Evolutionary conservation across 1,140 invertebrate species (phyloP).

Genomic region (Musca vetustissima): DNA sequence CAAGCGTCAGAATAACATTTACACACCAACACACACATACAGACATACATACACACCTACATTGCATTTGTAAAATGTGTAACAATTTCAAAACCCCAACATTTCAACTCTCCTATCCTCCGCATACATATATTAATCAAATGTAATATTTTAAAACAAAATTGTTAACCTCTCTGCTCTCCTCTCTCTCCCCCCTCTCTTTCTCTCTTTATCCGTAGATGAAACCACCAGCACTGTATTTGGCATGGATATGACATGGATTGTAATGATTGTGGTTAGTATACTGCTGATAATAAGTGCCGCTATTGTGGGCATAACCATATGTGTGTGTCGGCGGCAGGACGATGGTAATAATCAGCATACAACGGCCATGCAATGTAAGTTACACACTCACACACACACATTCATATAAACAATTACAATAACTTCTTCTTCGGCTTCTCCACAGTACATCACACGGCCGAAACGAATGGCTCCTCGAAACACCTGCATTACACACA

Average conservation of each 20-base stretch:
- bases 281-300: conserved; percentile 67
- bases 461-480: conserved; percentile 75
- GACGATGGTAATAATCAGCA: conserved; percentile 59
- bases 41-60: too few relatives aligned
- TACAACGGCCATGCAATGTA: conserved; percentile 53
- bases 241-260: conserved; percentile 74
- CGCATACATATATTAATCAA: too few relatives aligned
- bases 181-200: not conserved
- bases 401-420: not conserved
- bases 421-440: conserved; percentile 1
- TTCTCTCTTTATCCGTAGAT: conserved; percentile 59
- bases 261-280: conserved; percentile 70
- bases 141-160: too few relatives aligned
- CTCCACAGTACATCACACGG: conserved; percentile 74
- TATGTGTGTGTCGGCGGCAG: conserved; percentile 73
- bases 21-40: too few relatives aligned
- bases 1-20: too few relatives aligned
- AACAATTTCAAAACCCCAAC: too few relatives aligned
- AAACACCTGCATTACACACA: conserved; percentile 61
- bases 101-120: too few relatives aligned
- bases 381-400: conserved; percentile 19
- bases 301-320: conserved; percentile 65
- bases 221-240: conserved; percentile 71
- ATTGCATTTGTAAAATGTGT: too few relatives aligned
- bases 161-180: too few relatives aligned